Base-by-base conservation (phyloP, 2,888 invertebrate genomes). In the Chydorus sphaericus region DNA sequence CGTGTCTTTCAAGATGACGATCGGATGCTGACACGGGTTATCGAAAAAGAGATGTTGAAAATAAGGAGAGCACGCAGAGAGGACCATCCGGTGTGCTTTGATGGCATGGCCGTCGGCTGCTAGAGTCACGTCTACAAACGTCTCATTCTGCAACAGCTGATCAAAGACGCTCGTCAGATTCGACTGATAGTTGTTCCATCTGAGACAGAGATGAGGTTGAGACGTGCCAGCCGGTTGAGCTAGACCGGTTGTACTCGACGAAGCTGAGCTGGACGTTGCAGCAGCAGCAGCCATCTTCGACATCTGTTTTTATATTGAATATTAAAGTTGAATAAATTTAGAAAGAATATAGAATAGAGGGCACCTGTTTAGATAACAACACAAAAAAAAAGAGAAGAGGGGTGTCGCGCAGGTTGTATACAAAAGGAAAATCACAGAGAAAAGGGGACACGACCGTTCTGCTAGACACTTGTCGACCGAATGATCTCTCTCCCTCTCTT, bases 141-240 rank as follows among this genome's bases (percentile, higher is more conserved):
- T 83, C 72, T 90, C 89, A 68, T 81, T 85, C 71, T 89, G 88
- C 62, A 90, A 76, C 62, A 91, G 79, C 71, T 88, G 87, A 70
- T 89, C 89, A 76, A 91, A 86, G 66, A 85, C 84, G 74, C 81
- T 86, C 64, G 89, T 85, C 66, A 91, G 72, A 70, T 91, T 91
- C 65, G 81, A 81, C 71, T 89, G 89, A 72, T 90, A 91, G 72
- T 91, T 90, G 77, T 91, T 91, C 91, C 91, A 91, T 61, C 89
- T 79, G 66, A 90, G 75, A 71, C 89, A 90, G 73, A 89, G 90
- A 70, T 89, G 88, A 75, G 57, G 57, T n/a, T n/a, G n/a, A 31
- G 52, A 54, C 30, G 57, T 26, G 26, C 44, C 44, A 20, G 39
- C 33, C n/a, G n/a, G n/a, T n/a, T n/a, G n/a, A n/a, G n/a, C n/a